Conservation (phyloP, 1,140 invertebrate species). For the Drosophila nikananu region DNA sequence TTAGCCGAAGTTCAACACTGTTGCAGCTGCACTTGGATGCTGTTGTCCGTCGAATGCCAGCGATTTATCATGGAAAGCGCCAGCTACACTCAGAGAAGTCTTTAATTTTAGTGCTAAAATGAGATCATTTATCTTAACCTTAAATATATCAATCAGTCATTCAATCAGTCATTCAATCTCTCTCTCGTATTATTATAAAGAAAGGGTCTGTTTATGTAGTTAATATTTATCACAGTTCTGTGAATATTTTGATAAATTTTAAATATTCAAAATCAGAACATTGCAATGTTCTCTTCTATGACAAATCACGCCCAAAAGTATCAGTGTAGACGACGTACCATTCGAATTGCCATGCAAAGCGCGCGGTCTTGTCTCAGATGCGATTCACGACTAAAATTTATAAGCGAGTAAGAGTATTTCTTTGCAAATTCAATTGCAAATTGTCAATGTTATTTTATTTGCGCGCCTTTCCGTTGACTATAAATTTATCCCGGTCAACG, state of each 20-base stretch:
- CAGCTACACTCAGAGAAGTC: conserved; percentile 6
- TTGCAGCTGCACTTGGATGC: conserved; percentile 43
- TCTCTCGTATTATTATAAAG: neutral
- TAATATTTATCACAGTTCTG: neutral
- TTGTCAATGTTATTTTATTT: conserved; percentile 77
- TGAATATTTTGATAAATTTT: neutral
- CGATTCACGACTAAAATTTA: conserved; percentile 43
- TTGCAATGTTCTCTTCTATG: neutral
- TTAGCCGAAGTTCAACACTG: conserved; percentile 45
- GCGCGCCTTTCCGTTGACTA: conserved; percentile 63
- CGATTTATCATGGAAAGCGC: conserved; percentile 24
- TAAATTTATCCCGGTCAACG: conserved; percentile 57
- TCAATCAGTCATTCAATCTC: neutral
- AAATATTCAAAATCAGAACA: too few relatives aligned
- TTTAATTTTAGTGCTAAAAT: too few relatives aligned
- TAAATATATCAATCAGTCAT: neutral
- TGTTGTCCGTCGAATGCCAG: conserved; percentile 5
- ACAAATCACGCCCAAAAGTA: neutral
- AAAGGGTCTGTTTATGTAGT: neutral
- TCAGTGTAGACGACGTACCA: neutral
- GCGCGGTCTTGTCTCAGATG: conserved; percentile 9
- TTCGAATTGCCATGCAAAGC: conserved; percentile 37
- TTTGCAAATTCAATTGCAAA: conserved; percentile 68
- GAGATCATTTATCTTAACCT: neutral
- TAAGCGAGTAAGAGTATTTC: conserved; percentile 56